These are phyloP conservation scores for Leptodactylus fallax DNA, from an alignment of 2,797 vertebrate genomes.

Conservation along the genomic window DNA sequence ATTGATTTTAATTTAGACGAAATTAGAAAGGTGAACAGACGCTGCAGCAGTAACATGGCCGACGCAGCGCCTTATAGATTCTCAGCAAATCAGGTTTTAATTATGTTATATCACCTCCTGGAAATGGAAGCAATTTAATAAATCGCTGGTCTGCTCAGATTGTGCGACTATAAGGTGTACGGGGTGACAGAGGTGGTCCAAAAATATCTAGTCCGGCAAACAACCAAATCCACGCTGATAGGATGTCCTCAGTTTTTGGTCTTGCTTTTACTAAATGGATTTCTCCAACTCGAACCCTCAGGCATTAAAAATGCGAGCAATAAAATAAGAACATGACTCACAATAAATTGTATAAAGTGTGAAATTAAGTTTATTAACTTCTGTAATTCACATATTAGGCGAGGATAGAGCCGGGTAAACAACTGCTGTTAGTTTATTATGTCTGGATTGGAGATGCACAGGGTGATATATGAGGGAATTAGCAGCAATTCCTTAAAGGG, in stretches of 20 bases:
- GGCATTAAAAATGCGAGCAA: background rate
- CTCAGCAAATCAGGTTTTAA: conserved; percentile 1
- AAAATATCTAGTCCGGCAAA: background rate
- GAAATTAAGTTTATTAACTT: conserved; percentile 7
- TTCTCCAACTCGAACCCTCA: background rate
- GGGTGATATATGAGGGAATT: background rate
- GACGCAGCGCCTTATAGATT: background rate
- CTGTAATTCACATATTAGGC: background rate
- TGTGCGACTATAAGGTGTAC: background rate
- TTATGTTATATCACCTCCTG: conserved; percentile 4
- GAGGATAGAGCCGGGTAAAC: background rate
- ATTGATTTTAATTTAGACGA: conserved; percentile 29
- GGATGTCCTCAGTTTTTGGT: background rate
- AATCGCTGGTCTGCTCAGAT: background rate
- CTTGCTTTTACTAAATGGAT: background rate
- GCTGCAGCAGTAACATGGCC: background rate
- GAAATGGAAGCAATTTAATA: conserved; percentile 17
- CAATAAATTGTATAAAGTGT: background rate
- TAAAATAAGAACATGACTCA: background rate
- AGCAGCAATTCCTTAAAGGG: background rate
- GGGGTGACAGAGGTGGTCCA: background rate
- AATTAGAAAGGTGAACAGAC: background rate
- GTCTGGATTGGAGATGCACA: background rate
- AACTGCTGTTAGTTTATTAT: background rate
- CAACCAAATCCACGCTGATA: background rate